Base-by-base conservation (phyloP, 2,888 invertebrate species). In the Epinotia demarniana region DNA sequence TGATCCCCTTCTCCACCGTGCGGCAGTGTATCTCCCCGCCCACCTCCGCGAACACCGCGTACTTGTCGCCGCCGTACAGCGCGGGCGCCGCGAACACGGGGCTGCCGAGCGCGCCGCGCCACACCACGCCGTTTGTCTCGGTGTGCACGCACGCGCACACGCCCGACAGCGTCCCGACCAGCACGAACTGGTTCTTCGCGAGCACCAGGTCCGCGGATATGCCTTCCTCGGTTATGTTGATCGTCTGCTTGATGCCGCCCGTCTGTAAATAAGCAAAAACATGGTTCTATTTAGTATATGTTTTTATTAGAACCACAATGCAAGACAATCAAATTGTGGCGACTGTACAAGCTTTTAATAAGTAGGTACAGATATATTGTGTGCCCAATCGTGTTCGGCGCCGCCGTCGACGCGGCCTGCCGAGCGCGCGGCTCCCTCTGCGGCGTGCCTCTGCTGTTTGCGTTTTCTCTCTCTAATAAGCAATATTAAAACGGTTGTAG, bases 31-130 rank as follows among this genome's bases (percentile, higher is more conserved):
- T 86, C 61, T 87, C 88, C 5, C 96, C 96, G 78, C 86, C 87
- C 43, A 95, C 95, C 86, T 95, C 95, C 33, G 94, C 92, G 82
- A 95, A 95, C 18, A 95, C 87, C 33, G 95, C 91, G 75, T 93
- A 92, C 58, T 94, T 92, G 78, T 95, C 95, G 61, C 89, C 88
- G 64, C 95, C 92, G 61, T 96, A 92, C 0, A 96, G 84, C 33
- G 92, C 90, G 0, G 96, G 96, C 11, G 95, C 94, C 0, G 96
- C 95, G 86, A 97, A 97, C 33, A 97, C 89, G 0, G 97, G 96
- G 81, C 95, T 95, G 72, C 85, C 85, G 3, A 96, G 88, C 73
- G 95, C 87, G 61, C 92, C 90, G 27, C 89, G 92, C 97, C 97
- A 97, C 46, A 84, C 83, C 0, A 97, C 96, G 13, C 86, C 88